Conservation (phyloP, 2,888 invertebrate species). For the Torymus tubicola region DNA sequence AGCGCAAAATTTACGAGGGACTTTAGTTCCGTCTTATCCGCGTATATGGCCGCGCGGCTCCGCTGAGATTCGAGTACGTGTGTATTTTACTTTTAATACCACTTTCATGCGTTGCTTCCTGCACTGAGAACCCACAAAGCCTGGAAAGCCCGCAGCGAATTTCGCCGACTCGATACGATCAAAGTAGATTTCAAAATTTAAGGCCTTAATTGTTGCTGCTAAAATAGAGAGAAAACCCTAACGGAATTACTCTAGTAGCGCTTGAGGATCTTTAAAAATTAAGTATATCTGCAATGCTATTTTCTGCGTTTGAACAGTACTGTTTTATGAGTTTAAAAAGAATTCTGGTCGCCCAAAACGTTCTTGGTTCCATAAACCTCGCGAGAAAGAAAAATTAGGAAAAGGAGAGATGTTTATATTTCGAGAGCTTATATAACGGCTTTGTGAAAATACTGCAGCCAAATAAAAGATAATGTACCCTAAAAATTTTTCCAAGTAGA, state of each 20-base stretch:
- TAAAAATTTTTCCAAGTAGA: slow-evolving; percentile 33
- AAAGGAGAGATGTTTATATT: slow-evolving; percentile 9
- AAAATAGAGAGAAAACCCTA: not conserved
- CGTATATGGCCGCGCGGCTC: not conserved
- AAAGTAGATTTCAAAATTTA: slow-evolving; percentile 33
- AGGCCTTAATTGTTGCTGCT: slow-evolving; percentile 11
- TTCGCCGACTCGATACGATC: not conserved
- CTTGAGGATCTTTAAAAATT: too few species aligned
- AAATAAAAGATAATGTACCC: slow-evolving; percentile 36
- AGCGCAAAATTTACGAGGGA: slow-evolving; percentile 31
- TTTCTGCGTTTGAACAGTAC: too few species aligned
- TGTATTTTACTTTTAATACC: slow-evolving; percentile 16
- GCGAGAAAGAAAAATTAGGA: not conserved
- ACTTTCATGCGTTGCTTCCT: too few species aligned
- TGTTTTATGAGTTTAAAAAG: not conserved
- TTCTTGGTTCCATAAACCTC: not conserved
- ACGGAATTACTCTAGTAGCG: too few species aligned
- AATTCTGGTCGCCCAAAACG: not conserved
- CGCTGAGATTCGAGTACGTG: not conserved
- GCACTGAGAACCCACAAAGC: too few species aligned
- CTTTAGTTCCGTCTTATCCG: slow-evolving; percentile 22
- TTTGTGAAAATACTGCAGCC: not conserved
- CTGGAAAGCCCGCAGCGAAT: not conserved
- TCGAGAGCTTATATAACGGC: slow-evolving; percentile 12
- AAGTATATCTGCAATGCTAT: too few species aligned